Conservation (phyloP, 2,888 invertebrate genomes). For the Aphodius sticticus region DNA sequence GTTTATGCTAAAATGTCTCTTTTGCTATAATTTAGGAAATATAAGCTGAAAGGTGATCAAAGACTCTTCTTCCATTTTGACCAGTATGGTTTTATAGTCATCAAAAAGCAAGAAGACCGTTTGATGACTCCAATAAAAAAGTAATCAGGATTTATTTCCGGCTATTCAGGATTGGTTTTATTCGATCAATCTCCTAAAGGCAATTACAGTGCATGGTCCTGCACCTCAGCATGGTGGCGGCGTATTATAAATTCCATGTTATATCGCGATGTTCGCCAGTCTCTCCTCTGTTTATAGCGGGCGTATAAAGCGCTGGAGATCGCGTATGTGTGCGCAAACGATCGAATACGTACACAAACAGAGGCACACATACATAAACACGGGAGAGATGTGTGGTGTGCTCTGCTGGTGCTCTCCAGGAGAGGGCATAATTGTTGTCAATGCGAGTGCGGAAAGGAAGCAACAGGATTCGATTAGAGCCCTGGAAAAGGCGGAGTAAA, state of each 20-base stretch:
- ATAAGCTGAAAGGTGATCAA: too few relatives aligned
- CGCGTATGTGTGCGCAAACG: neutral
- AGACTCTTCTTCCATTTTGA: too few relatives aligned
- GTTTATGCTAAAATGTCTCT: neutral
- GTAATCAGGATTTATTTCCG: too few relatives aligned
- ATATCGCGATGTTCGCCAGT: neutral
- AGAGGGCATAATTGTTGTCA: constrained; percentile 43
- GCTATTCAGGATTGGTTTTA: neutral
- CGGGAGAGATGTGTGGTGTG: neutral
- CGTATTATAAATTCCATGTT: neutral
- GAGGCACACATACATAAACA: neutral
- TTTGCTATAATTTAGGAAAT: too few relatives aligned
- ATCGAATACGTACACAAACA: neutral
- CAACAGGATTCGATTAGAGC: constrained; percentile 47
- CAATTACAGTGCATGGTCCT: neutral
- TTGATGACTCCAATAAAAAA: too few relatives aligned
- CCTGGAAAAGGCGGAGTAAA: constrained; percentile 66
- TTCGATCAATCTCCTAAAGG: neutral
- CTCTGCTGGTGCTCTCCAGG: neutral
- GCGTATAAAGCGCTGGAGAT: neutral
- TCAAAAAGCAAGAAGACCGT: too few relatives aligned
- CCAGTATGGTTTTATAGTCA: too few relatives aligned
- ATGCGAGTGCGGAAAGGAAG: constrained; percentile 41
- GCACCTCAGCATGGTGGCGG: neutral
- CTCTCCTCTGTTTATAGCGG: neutral